phyloP scores from a whole-genome alignment of 2,888 invertebrate genomes.

The Drosophila pegasa region DNA sequence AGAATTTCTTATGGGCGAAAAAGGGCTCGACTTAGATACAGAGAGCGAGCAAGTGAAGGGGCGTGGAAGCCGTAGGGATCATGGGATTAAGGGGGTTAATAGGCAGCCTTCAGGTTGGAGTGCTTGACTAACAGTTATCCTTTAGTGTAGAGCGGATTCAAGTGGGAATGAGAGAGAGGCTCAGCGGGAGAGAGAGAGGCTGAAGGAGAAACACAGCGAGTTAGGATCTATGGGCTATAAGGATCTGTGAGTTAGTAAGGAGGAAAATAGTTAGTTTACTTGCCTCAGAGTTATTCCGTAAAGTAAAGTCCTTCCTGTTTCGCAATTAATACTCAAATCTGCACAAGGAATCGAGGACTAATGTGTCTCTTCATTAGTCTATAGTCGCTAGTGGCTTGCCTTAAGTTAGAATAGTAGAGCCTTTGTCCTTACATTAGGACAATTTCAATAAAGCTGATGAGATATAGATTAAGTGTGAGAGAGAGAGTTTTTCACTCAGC shows the following conservation, averaged over 20 bases:
- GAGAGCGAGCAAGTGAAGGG: not conserved
- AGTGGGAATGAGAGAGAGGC: not conserved
- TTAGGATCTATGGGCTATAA: not conserved
- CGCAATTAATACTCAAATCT: not conserved
- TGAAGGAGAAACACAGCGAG: not conserved
- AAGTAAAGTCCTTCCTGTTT: not conserved
- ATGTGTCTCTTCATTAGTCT: not conserved
- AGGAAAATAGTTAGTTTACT: not conserved
- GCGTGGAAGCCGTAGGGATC: too few species aligned
- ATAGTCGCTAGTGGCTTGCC: not conserved
- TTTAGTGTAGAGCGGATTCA: not conserved
- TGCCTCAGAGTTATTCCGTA: not conserved
- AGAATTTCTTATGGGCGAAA: not conserved
- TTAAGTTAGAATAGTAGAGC: not conserved
- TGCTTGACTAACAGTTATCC: slow-evolving; percentile 5
- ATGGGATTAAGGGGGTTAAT: not conserved
- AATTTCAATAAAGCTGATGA: not conserved
- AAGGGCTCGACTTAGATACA: not conserved
- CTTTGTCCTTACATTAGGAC: not conserved
- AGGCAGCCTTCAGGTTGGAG: not conserved
- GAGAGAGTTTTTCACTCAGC: not conserved
- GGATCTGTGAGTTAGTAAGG: not conserved
- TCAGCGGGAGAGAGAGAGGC: not conserved
- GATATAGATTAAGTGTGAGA: not conserved
- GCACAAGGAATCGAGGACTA: not conserved